Evolutionary conservation across 2,888 invertebrate genomes (phyloP).

Genomic region (Ophioninae sp.): DNA sequence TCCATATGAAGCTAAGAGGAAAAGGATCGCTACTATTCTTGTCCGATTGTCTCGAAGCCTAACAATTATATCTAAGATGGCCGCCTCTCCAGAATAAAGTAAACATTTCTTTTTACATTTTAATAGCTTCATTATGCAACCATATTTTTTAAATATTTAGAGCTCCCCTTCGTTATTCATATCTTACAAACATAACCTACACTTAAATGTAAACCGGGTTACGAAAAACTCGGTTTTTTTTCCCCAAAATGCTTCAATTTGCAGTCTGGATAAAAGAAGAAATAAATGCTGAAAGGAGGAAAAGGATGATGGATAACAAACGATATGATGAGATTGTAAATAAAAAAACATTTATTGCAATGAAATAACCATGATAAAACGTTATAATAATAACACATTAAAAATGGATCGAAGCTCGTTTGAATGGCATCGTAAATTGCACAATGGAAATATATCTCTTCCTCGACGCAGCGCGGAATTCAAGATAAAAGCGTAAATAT

Average conservation of each 20-base stretch:
- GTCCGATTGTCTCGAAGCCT: not conserved
- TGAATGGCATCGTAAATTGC: conserved; percentile 5
- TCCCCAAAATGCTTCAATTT: too few relatives aligned
- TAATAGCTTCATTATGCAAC: too few relatives aligned
- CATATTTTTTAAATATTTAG: not conserved
- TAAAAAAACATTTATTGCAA: conserved; percentile 58
- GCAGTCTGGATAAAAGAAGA: too few relatives aligned
- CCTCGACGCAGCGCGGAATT: conserved; percentile 2
- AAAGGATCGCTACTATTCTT: not conserved
- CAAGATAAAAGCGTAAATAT: not conserved
- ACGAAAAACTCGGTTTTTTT: too few relatives aligned
- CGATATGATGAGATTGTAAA: conserved; percentile 10
- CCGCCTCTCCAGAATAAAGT: too few relatives aligned
- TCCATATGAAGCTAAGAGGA: not conserved
- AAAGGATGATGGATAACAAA: conserved; percentile 8
- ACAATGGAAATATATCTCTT: conserved; percentile 18
- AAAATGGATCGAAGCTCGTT: conserved; percentile 52
- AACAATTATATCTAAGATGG: too few relatives aligned
- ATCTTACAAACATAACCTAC: not conserved
- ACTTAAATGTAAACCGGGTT: too few relatives aligned
- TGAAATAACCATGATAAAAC: conserved; percentile 42
- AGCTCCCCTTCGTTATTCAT: not conserved
- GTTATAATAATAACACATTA: conserved; percentile 28
- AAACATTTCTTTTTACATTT: too few relatives aligned
- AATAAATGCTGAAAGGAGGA: not conserved